Evolutionary conservation across 2,888 invertebrate species (phyloP), one percentile per base, ranked within the genome.

Genomic region (Conchocele bisecta): DNA sequence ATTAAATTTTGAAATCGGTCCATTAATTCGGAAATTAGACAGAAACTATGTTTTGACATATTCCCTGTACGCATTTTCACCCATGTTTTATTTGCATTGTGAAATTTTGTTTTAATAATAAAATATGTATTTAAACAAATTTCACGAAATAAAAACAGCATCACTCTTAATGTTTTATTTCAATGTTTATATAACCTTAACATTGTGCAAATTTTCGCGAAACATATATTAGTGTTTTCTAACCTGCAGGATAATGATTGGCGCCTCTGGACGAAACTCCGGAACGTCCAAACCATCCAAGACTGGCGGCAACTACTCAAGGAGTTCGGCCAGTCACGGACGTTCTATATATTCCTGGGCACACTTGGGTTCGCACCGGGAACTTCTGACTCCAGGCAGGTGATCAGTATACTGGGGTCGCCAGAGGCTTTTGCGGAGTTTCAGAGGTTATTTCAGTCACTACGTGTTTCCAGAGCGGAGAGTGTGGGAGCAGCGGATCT

Each of bases 311-410:
- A 61, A 24, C 63, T 74, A 5, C 61, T 82, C 63, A 48, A 61
- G n/a, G 77, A 82, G 33, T 75, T 81, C 37, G 82, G 80, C 13
- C 69, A 74, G 20, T 74, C 82, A 5, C 59, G 72, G 3, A 80
- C 79, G 26, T 82, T 82, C 59, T 75, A 75, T 42, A 77, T 79
- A 7, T 74, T 82, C 39, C 66, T 82, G 1, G 75, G 74, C 29
- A 73, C 75, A 28, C 63, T 82, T 26, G 82, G 82, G 11, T 81
- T 82, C 51, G 75, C 79, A 41, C 81, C 82, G 0, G 74, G 79
- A 44, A 77, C 82, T 4, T 65, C 77, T 0, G 77, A 78, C 44
- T 79, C 77, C 9, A 41, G 75, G 31, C 82, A 82, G 50, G 79
- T 82, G n/a, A 60, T 82, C 2, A 41, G 77, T 20, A 73, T 81